Percentiles rank a stretch among this genome's conserved stretches.
Evolutionary conservation across 2,888 invertebrate genomes (phyloP).

Genomic region (Ormyrus nitidulus): DNA sequence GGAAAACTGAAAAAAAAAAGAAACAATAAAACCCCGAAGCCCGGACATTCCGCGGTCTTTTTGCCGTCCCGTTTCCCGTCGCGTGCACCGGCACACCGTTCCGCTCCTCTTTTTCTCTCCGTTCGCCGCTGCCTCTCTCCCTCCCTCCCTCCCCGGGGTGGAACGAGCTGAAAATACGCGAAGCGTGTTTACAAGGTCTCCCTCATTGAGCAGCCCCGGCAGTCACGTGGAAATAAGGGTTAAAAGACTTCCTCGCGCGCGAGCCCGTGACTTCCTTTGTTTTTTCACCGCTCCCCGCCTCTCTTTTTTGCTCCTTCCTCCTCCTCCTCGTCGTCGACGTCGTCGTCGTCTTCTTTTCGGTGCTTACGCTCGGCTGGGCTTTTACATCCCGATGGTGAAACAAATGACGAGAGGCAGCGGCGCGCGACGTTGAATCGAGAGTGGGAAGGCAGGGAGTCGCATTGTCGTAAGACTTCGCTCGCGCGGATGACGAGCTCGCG

Average conservation of each 20-base stretch:
- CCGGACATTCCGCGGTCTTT: not conserved
- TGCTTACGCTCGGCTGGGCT: slow-evolving; percentile 18
- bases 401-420: slow-evolving; percentile 9
- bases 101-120: not conserved
- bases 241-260: slow-evolving; percentile 35
- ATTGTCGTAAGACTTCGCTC: slow-evolving; percentile 12
- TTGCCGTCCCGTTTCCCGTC: not conserved
- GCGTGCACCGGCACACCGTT: not conserved
- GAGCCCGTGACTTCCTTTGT: slow-evolving; percentile 11
- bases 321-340: not conserved
- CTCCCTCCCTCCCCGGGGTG: not conserved
- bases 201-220: slow-evolving; percentile 34
- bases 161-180: slow-evolving; percentile 36
- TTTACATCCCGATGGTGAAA: slow-evolving; percentile 16
- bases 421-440: not conserved
- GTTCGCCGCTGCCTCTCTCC: not conserved
- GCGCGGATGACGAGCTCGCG: not conserved
- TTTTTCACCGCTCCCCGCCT: not conserved
- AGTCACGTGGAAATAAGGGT: slow-evolving; percentile 45
- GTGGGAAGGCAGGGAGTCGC: not conserved
- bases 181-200: slow-evolving; percentile 46
- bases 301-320: not conserved
- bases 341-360: slow-evolving; percentile 17
- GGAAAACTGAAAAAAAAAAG: not conserved
- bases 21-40: not conserved